Conservation (phyloP, 2,888 invertebrate genomes). For the Caenorhabditis angaria region DNA sequence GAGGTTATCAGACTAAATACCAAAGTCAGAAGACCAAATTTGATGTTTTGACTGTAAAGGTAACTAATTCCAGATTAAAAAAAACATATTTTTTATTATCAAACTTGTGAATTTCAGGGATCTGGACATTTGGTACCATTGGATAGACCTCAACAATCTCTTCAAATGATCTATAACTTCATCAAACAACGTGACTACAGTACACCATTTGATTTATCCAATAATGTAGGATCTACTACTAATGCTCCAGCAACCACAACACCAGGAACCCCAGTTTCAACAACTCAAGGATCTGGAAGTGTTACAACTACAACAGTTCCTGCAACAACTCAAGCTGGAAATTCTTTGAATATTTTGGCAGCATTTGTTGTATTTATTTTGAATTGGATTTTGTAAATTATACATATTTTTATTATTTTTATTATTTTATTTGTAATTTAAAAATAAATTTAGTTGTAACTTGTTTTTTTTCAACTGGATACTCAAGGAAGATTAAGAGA, state of each 20-base stretch:
- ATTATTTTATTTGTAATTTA: too few species aligned
- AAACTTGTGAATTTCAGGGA: slow-evolving; percentile 23
- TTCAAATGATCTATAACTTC: slow-evolving; percentile 53
- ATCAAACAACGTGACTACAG: slow-evolving; percentile 36
- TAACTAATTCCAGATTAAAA: not conserved
- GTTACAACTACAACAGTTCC: slow-evolving; percentile 1
- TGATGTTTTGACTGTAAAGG: slow-evolving; percentile 51
- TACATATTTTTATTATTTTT: not conserved
- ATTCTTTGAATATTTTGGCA: not conserved
- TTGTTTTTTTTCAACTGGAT: too few species aligned
- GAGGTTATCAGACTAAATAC: slow-evolving; percentile 41
- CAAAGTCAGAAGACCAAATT: slow-evolving; percentile 21
- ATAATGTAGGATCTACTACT: slow-evolving; percentile 2
- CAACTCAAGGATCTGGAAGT: not conserved
- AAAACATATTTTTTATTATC: not conserved
- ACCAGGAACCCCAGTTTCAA: slow-evolving; percentile 1
- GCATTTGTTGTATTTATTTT: not conserved
- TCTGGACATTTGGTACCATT: slow-evolving; percentile 54
- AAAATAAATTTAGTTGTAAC: too few species aligned
- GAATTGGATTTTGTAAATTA: not conserved
- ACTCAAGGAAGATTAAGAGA: too few species aligned
- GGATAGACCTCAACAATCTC: slow-evolving; percentile 49
- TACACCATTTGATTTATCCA: slow-evolving; percentile 24
- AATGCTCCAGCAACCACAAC: not conserved
- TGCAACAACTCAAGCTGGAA: not conserved